These are phyloP conservation scores for Periparus ater DNA, from an alignment of 2,797 vertebrate genomes.

Conservation along the genomic window DNA sequence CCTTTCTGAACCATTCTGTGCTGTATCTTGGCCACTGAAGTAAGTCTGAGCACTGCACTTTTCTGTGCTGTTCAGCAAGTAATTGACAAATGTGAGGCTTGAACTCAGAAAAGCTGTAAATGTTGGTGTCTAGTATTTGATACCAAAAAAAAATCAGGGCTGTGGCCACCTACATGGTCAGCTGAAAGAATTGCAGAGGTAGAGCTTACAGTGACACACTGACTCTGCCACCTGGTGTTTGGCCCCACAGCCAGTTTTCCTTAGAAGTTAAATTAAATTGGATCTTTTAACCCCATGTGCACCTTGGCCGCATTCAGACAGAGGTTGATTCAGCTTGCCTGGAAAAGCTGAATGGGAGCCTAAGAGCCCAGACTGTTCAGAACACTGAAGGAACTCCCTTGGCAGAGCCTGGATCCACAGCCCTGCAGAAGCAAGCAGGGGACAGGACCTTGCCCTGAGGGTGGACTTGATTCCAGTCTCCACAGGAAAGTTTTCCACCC, in stretches of 20 bases:
- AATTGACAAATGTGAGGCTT: neutral
- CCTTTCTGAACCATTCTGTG: neutral
- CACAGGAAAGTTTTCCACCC: neutral
- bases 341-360: too few relatives aligned
- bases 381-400: neutral
- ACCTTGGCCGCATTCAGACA: neutral
- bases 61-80: neutral
- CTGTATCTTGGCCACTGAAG: fast-evolving
- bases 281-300: neutral
- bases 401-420: too few relatives aligned
- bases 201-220: fast-evolving
- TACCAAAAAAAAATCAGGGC: neutral
- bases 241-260: neutral
- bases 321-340: neutral
- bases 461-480: neutral
- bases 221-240: neutral
- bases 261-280: neutral
- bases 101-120: neutral
- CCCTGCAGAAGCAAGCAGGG: too few relatives aligned
- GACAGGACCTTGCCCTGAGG: fast-evolving
- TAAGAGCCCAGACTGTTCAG: too few relatives aligned
- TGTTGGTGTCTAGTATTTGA: neutral
- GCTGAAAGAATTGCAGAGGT: neutral
- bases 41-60: neutral
- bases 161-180: neutral